Percentiles rank a stretch among this genome's conserved stretches.
Conservation (phyloP, 92 coral and sea anemone species). For the Siderastrea siderea region DNA sequence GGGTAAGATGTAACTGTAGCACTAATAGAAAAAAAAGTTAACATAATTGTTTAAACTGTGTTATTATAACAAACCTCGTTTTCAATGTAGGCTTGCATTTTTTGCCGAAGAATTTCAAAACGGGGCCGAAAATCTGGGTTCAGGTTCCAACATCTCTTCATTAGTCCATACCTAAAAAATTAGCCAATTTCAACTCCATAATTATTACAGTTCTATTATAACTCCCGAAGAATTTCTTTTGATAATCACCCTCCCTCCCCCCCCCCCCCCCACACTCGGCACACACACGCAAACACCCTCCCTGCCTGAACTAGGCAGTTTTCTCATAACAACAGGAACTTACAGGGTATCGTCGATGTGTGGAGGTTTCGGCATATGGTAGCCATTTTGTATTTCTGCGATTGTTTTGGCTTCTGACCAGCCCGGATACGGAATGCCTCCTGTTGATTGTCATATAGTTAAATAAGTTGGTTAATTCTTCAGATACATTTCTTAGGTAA, state of each 20-base stretch:
- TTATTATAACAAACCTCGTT: neutral
- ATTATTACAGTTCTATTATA: no score
- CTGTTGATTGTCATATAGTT: neutral
- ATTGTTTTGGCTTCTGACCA: no score
- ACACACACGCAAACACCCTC: no score
- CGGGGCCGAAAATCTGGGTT: slow-evolving; percentile 9
- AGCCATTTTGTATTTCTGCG: neutral
- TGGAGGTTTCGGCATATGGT: slow-evolving; percentile 7
- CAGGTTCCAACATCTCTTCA: neutral
- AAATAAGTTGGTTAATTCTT: no score
- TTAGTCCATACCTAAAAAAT: slow-evolving; percentile 6
- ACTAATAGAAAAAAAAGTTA: no score
- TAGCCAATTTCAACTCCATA: neutral
- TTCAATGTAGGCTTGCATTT: neutral
- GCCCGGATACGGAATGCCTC: slow-evolving; percentile 17
- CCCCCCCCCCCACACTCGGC: no score
- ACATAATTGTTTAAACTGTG: no score
- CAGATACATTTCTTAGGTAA: no score
- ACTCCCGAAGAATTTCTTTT: no score
- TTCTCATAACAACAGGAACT: neutral
- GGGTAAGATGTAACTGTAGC: no score
- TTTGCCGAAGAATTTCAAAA: neutral
- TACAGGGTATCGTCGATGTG: slow-evolving; percentile 8
- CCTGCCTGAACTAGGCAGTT: neutral
- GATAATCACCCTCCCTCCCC: no score